phyloP scores from a whole-genome alignment of 2,797 vertebrate species.

The Gephyroberyx darwinii region DNA sequence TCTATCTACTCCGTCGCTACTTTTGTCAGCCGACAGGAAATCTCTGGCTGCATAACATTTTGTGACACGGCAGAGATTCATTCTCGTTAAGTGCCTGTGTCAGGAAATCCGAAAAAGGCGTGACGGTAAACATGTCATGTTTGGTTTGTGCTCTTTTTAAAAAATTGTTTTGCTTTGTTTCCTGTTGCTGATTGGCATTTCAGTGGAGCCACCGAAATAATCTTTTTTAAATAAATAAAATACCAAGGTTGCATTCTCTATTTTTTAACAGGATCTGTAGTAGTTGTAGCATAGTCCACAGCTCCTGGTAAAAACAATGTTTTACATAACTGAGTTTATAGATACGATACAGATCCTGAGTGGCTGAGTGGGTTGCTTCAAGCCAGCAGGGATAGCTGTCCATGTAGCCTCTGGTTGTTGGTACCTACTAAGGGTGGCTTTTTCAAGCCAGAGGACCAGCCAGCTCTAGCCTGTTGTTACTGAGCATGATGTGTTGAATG shows the following conservation, averaged over 20 bases:
- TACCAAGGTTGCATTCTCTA: neutral
- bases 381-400: neutral
- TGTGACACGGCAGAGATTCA: slow-evolving; percentile 29
- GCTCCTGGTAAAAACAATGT: too few relatives aligned
- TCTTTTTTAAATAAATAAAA: neutral
- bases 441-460: slow-evolving; percentile 20
- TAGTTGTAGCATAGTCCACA: too few relatives aligned
- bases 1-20: slow-evolving; percentile 31
- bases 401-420: neutral
- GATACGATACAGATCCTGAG: neutral
- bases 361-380: neutral
- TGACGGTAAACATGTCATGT: neutral
- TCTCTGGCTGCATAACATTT: neutral
- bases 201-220: neutral
- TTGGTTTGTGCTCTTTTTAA: neutral
- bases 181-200: neutral
- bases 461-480: slow-evolving; percentile 23
- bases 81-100: neutral
- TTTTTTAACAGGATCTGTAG: neutral
- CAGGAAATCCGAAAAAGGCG: neutral
- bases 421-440: slow-evolving; percentile 12
- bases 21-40: slow-evolving; percentile 22
- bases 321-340: neutral
- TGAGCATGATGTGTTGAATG: slow-evolving; percentile 29
- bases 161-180: slow-evolving; percentile 1